A percentile compares a stretch with the other conserved stretches of the same genome.
Evolutionary conservation across 2,113 vertebrate genomes (phyloP).

Genomic region (Tupaia chinensis): DNA sequence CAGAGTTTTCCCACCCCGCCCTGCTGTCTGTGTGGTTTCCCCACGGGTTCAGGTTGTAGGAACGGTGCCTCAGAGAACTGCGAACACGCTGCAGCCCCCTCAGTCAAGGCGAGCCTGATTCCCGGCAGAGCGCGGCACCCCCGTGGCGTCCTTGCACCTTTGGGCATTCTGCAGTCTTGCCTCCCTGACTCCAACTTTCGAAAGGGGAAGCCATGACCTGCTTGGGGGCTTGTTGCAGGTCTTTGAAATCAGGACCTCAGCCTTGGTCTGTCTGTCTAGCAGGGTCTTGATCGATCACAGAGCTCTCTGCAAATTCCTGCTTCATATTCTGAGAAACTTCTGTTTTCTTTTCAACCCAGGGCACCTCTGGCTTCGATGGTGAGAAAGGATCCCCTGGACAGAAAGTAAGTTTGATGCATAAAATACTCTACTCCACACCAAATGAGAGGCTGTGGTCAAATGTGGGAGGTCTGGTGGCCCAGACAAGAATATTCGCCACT

Average conservation of each 20-base stretch:
- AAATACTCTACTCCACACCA: background rate
- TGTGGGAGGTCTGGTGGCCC: too few species aligned
- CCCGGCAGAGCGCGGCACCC: too few species aligned
- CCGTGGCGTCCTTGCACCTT: too few species aligned
- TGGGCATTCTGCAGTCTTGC: too few species aligned
- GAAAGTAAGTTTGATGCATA: slow-evolving; percentile 83
- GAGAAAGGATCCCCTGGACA: slow-evolving; percentile 87
- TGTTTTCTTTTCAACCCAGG: slow-evolving; percentile 85
- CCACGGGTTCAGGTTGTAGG: background rate
- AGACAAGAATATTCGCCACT: too few species aligned
- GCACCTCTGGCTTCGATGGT: slow-evolving; percentile 89
- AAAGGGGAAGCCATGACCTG: background rate
- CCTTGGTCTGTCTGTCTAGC: background rate
- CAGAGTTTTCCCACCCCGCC: rapidly evolving
- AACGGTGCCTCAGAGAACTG: rapidly evolving
- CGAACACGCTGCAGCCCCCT: background rate
- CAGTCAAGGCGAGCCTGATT: background rate
- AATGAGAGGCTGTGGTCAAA: background rate
- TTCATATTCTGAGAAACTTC: background rate
- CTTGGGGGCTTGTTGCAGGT: background rate
- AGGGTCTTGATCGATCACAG: rapidly evolving
- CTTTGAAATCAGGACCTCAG: background rate
- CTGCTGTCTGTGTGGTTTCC: rapidly evolving
- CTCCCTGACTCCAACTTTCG: background rate
- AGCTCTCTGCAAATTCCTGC: rapidly evolving